These are phyloP conservation scores for Marcusenius ussheri DNA, from an alignment of 2,113 vertebrate species.

Conservation along the genomic window DNA sequence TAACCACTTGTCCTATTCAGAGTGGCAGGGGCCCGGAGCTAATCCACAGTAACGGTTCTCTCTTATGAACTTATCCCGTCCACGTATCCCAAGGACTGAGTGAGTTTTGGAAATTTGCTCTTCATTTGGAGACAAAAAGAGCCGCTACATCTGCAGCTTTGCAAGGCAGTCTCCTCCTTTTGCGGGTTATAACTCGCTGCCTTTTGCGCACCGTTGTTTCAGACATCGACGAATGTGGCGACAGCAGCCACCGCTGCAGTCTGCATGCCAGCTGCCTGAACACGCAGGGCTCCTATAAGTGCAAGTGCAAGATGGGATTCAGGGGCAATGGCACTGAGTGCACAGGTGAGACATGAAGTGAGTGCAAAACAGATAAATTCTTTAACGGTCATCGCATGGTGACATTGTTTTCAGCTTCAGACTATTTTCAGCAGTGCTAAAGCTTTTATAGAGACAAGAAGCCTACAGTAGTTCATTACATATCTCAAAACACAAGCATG, in stretches of 20 bases:
- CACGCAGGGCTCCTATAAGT: slow-evolving; percentile 80
- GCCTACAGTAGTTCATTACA: slow-evolving; percentile 14
- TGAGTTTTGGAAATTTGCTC: not conserved
- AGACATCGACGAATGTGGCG: slow-evolving; percentile 84
- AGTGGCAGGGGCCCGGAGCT: not conserved
- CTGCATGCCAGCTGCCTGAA: slow-evolving; percentile 81
- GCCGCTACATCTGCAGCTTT: not conserved
- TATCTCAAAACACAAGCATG: slow-evolving; percentile 29
- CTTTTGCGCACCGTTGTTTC: slow-evolving; percentile 37
- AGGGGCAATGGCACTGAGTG: slow-evolving; percentile 79
- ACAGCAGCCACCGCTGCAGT: slow-evolving; percentile 68
- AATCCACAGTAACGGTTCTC: not conserved
- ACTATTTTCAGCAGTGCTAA: not conserved
- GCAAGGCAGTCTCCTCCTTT: not conserved
- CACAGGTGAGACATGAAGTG: slow-evolving; percentile 63
- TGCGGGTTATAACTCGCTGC: not conserved
- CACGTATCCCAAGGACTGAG: not conserved
- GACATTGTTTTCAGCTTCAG: not conserved
- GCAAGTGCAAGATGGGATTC: slow-evolving; percentile 83
- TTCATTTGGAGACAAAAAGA: not conserved
- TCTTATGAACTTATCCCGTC: not conserved
- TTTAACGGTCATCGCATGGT: too few species aligned
- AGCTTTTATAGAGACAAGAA: not conserved
- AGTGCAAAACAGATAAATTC: not conserved
- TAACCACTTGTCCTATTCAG: not conserved